A percentile compares a stretch with the other conserved stretches of the same genome.
phyloP scores from a whole-genome alignment of 1,140 invertebrate genomes.

The Magallana angulata region DNA sequence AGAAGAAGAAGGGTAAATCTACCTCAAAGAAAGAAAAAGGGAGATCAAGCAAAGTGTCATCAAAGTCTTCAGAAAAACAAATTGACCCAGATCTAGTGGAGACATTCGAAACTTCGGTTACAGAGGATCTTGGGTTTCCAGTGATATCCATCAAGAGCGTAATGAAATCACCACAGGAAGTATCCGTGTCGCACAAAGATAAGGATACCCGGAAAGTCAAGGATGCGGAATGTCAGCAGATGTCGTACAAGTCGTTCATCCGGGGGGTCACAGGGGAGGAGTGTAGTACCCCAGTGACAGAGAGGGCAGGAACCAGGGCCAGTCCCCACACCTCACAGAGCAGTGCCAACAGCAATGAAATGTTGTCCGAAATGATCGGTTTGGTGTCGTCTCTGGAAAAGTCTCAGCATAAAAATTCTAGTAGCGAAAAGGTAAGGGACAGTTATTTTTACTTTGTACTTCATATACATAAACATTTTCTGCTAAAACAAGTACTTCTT shows the following conservation, averaged over 20 bases:
- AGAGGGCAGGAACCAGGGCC: background rate
- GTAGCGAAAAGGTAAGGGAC: slow-evolving; percentile 1
- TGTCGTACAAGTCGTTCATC: slow-evolving; percentile 27
- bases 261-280: slow-evolving; percentile 28
- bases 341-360: background rate
- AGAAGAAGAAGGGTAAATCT: background rate
- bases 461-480: too few species aligned
- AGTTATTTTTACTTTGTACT: background rate
- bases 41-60: background rate
- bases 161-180: slow-evolving; percentile 12
- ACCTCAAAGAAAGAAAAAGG: background rate
- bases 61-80: background rate
- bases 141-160: slow-evolving; percentile 44
- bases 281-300: slow-evolving; percentile 40
- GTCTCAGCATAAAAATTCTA: background rate
- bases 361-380: background rate
- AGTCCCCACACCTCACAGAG: background rate
- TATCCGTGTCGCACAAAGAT: background rate
- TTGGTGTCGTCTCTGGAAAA: slow-evolving; percentile 34
- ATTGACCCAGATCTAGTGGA: background rate
- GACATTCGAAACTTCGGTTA: slow-evolving; percentile 34
- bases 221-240: background rate
- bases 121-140: slow-evolving; percentile 35
- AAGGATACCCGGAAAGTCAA: background rate
- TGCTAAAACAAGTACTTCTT: too few species aligned